Conservation (phyloP, 2,797 vertebrate genomes). For the Amazonetta brasiliensis region DNA sequence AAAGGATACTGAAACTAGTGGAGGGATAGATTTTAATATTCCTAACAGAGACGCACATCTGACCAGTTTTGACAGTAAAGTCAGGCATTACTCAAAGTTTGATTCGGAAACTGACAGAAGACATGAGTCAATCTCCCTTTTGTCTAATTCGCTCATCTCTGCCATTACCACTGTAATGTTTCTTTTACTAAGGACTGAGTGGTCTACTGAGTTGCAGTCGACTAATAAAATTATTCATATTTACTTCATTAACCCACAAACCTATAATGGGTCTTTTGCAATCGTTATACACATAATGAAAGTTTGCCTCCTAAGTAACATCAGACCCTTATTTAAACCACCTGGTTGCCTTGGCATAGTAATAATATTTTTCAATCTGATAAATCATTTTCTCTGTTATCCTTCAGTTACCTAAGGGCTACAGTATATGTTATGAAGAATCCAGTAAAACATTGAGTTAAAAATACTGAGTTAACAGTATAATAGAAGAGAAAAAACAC, state of each 20-base stretch:
- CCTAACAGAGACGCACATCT: neutral
- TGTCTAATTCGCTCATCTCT: neutral
- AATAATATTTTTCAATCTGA: neutral
- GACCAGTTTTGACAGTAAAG: neutral
- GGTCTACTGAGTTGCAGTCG: neutral
- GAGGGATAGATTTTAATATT: neutral
- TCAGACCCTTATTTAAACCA: conserved; percentile 5
- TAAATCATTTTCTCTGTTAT: neutral
- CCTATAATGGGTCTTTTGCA: neutral
- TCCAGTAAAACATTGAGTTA: neutral
- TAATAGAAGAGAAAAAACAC: neutral
- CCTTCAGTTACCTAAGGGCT: neutral
- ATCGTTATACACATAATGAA: conserved; percentile 14
- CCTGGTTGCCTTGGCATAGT: neutral
- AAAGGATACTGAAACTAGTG: neutral
- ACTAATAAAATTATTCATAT: neutral
- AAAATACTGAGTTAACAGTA: neutral
- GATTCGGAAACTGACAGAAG: neutral
- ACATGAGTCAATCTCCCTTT: neutral
- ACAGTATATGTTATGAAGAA: neutral
- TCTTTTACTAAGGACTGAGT: neutral
- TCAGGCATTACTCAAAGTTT: neutral
- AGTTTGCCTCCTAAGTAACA: neutral
- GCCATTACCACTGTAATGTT: neutral
- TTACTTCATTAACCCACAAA: conserved; percentile 38